Conservation (phyloP, 1,140 invertebrate species). For the Drosophila guanche region DNA sequence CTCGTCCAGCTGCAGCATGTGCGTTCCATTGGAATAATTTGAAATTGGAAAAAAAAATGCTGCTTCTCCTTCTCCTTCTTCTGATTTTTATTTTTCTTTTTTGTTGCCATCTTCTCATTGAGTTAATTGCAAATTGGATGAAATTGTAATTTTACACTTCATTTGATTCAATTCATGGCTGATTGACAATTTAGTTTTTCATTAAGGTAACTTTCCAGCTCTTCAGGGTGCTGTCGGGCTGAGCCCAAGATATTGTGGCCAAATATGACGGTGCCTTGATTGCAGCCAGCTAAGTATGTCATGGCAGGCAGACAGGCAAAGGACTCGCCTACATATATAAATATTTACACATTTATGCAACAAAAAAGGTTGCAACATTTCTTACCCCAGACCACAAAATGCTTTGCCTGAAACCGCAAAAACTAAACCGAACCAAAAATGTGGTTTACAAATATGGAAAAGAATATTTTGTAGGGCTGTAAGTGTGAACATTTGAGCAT, state of each 20-base stretch:
- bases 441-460: too few relatives aligned
- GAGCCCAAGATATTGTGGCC: slow-evolving; percentile 26
- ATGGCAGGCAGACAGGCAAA: not conserved
- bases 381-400: too few relatives aligned
- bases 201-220: slow-evolving; percentile 59
- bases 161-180: slow-evolving; percentile 83
- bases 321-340: too few relatives aligned
- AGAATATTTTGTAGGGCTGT: too few relatives aligned
- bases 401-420: too few relatives aligned
- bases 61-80: slow-evolving; percentile 17
- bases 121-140: slow-evolving; percentile 84
- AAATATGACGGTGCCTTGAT: slow-evolving; percentile 42
- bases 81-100: slow-evolving; percentile 26
- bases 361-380: too few relatives aligned
- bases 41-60: slow-evolving; percentile 68
- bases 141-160: slow-evolving; percentile 84
- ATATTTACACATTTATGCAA: too few relatives aligned
- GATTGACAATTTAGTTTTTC: slow-evolving; percentile 83
- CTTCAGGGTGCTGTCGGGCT: slow-evolving; percentile 13
- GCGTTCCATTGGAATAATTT: slow-evolving; percentile 79
- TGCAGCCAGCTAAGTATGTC: slow-evolving; percentile 39
- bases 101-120: slow-evolving; percentile 72
- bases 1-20: slow-evolving; percentile 59
- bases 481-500: too few relatives aligned
- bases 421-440: too few relatives aligned